Evolutionary conservation across 2,113 vertebrate species (phyloP), one percentile per base, ranked within the genome.

Genomic region (Engraulis encrasicolus): DNA sequence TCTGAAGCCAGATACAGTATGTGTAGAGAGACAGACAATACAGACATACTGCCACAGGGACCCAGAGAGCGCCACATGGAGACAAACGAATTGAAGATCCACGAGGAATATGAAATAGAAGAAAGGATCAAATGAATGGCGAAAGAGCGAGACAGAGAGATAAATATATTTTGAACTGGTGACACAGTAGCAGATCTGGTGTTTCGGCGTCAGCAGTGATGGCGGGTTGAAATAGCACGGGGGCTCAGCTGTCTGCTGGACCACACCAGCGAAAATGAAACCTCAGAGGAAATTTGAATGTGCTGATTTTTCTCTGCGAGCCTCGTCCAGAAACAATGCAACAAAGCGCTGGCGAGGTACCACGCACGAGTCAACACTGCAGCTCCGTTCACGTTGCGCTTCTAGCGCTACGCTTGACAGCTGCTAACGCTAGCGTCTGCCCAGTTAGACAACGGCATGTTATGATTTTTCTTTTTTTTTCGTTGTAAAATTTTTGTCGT

Each of bases 261-360:
- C 80, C 45, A 34, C 27, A 34, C 66, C 31, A 83, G 66, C 17
- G n/a, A 81, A n/a, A n/a, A n/a, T n/a, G n/a, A n/a, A 85, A 74
- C 81, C 83, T 85, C 85, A 18, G 23, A 84, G 85, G 82, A 87
- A 84, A 89, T 85, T 66, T 79, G 81, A 81, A 81, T 20, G 48
- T 71, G 81, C 82, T 85, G 86, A 79, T 78, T 79, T n/a, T 50
- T 11, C 36, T 85, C 27, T 74, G 84, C 83, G 50, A 48, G 84
- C 31, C 81, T 80, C 37, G 81, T 89, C 77, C 81, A 80, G 61
- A 74, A 86, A 84, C 81, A 78, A 78, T 82, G 78, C 71, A 45
- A 45, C 34, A 52, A 89, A 83, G 82, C 84, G 58, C 27, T 58
- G 58, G 23, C 58, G 58, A 61, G 6, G 58, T 11, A n/a, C 52